Evolutionary conservation across 2,888 invertebrate genomes (phyloP).

Genomic region (Heliconius erato): DNA sequence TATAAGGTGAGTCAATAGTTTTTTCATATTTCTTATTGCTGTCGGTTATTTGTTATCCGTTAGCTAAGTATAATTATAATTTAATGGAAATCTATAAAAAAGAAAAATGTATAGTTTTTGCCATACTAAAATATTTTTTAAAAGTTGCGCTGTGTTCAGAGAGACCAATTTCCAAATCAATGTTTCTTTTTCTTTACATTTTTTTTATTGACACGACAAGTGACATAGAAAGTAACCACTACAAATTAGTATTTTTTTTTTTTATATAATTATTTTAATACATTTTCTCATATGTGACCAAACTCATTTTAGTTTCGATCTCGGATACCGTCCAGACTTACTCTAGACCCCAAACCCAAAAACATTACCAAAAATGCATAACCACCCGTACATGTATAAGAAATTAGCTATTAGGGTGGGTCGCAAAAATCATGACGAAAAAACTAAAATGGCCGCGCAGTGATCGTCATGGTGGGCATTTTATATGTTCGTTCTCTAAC

Average conservation of each 20-base stretch:
- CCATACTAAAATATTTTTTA: too few relatives aligned
- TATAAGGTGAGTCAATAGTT: neutral
- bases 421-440: slow-evolving; percentile 59
- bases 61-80: neutral
- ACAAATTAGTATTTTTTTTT: too few relatives aligned
- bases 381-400: slow-evolving; percentile 15
- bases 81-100: neutral
- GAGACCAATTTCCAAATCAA: too few relatives aligned
- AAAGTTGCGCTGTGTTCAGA: too few relatives aligned
- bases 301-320: neutral
- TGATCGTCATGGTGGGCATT: slow-evolving; percentile 83
- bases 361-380: slow-evolving; percentile 27
- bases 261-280: too few relatives aligned
- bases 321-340: neutral
- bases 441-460: slow-evolving; percentile 77
- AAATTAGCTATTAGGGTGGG: slow-evolving; percentile 52
- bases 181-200: too few relatives aligned
- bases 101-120: too few relatives aligned
- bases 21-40: neutral
- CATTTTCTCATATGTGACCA: too few relatives aligned
- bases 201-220: too few relatives aligned
- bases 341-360: neutral
- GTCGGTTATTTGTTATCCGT: neutral
- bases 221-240: too few relatives aligned
- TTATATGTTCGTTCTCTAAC: slow-evolving; percentile 84